Percentiles rank a stretch among this genome's conserved stretches.
Conservation (phyloP, 2,888 invertebrate species). For the Abscondita cerata region DNA sequence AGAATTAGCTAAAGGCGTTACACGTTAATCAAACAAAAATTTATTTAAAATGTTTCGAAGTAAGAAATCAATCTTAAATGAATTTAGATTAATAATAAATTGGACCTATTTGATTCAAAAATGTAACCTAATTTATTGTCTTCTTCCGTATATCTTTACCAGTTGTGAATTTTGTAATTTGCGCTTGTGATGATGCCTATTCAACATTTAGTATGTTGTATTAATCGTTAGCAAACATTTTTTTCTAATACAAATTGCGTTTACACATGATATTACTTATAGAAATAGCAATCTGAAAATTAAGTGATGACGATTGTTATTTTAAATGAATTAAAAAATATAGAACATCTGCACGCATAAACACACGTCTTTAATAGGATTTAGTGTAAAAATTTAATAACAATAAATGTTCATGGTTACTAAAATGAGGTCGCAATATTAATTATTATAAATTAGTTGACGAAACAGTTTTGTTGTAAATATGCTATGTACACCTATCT, state of each 20-base stretch:
- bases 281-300: constrained; percentile 8
- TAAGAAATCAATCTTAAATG: too few species aligned
- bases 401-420: constrained; percentile 3
- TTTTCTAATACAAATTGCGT: constrained; percentile 4
- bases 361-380: constrained; percentile 4
- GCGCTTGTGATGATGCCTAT: not conserved
- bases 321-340: constrained; percentile 7
- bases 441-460: constrained; percentile 5
- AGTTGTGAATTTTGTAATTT: constrained; percentile 3
- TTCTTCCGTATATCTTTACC: constrained; percentile 13
- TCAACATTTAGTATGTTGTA: not conserved
- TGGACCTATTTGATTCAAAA: not conserved
- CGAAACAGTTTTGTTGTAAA: too few species aligned
- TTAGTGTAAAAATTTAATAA: constrained; percentile 3
- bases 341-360: constrained; percentile 11
- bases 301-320: constrained; percentile 10
- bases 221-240: constrained; percentile 1
- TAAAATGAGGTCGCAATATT: constrained; percentile 4
- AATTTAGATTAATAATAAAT: not conserved
- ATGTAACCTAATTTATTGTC: constrained; percentile 10
- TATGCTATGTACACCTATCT: too few species aligned
- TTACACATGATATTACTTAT: constrained; percentile 3
- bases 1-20: too few species aligned
- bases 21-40: too few species aligned
- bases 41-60: too few species aligned